Conservation (phyloP, 35 echinoderm and acorn worm genomes). For the Apostichopus japonicus region DNA sequence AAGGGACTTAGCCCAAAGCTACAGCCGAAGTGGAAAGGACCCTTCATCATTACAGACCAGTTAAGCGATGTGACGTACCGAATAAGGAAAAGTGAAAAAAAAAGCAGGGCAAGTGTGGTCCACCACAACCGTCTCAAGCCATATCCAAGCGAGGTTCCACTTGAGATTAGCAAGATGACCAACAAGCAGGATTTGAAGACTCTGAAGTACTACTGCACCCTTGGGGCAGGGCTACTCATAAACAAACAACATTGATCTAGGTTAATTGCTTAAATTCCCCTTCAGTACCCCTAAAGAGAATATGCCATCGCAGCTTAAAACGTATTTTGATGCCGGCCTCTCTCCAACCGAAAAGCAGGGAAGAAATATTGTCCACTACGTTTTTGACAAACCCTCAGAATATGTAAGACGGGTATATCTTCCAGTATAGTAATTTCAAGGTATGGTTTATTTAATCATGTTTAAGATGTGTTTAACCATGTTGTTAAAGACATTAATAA, state of each 20-base stretch:
- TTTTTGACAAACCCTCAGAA: not conserved
- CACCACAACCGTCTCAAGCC: conserved; percentile 48
- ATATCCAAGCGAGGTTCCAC: not conserved
- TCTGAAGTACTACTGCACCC: too few species aligned
- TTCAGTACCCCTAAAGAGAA: not conserved
- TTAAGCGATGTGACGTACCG: not conserved
- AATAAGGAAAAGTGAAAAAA: not conserved
- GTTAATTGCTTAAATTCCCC: not conserved
- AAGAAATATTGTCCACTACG: not conserved
- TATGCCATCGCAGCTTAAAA: not conserved
- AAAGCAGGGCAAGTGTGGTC: conserved; percentile 1
- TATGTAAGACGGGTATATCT: not conserved
- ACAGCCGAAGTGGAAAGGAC: not conserved
- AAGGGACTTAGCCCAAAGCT: not conserved
- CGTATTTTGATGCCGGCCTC: not conserved
- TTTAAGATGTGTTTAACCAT: too few species aligned
- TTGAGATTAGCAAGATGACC: not conserved
- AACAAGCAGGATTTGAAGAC: not conserved
- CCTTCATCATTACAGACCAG: not conserved
- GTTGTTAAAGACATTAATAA: too few species aligned
- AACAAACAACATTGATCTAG: too few species aligned
- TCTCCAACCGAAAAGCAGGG: not conserved
- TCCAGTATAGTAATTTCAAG: too few species aligned
- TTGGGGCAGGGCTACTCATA: too few species aligned
- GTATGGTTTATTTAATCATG: too few species aligned